A percentile compares a stretch with the other conserved stretches of the same genome.
Conservation (phyloP, 2,888 invertebrate genomes). For the Listrodromus nycthemerus region DNA sequence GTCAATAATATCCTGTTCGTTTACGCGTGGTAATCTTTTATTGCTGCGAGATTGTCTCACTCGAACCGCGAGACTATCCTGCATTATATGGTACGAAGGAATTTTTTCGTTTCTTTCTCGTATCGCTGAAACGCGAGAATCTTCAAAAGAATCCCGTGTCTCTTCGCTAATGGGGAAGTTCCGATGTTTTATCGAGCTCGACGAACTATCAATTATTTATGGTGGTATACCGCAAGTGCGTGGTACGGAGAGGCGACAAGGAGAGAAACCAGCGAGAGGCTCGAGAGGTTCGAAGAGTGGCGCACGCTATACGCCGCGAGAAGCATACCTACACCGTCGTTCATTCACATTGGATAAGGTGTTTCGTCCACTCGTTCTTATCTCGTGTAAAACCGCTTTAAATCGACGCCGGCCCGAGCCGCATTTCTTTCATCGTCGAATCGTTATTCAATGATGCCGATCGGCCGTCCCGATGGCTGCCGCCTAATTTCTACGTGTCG, state of each 20-base stretch:
- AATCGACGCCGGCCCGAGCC: constrained; percentile 14
- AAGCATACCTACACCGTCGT: constrained; percentile 26
- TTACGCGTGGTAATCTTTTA: constrained; percentile 20
- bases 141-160: constrained; percentile 46
- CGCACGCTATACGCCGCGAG: background rate
- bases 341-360: constrained; percentile 22
- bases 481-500: constrained; percentile 71
- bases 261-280: background rate
- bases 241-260: background rate
- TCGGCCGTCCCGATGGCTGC: constrained; percentile 26
- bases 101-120: background rate
- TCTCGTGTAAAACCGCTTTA: constrained; percentile 39
- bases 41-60: constrained; percentile 11
- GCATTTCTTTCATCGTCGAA: constrained; percentile 31
- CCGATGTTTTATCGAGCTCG: constrained; percentile 55
- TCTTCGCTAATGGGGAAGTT: constrained; percentile 43
- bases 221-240: constrained; percentile 9
- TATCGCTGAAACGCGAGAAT: constrained; percentile 29
- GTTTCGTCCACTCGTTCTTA: constrained; percentile 40
- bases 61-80: background rate
- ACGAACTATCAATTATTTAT: constrained; percentile 64
- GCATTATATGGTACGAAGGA: background rate
- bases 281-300: constrained; percentile 6
- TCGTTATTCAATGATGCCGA: constrained; percentile 41
- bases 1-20: constrained; percentile 48